phyloP scores from a whole-genome alignment of 2,888 invertebrate species.

The Sinotaia quadrata region DNA sequence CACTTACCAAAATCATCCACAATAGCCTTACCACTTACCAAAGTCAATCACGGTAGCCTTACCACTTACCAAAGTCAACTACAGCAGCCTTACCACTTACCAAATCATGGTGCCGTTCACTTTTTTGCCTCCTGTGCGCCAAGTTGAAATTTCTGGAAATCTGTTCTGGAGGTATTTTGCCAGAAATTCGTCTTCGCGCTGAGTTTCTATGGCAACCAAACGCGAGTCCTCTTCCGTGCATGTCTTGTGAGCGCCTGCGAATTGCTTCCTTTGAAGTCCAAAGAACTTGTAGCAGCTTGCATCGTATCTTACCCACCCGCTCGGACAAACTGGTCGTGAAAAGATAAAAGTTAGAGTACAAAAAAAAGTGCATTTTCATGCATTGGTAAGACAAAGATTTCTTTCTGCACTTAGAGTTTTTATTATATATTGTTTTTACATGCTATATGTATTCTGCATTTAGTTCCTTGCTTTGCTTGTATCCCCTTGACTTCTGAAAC shows the following conservation, averaged over 20 bases:
- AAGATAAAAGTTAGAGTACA: too few species aligned
- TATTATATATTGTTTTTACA: not conserved
- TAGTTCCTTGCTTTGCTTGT: too few species aligned
- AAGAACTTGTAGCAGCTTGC: constrained; percentile 75
- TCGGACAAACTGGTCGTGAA: constrained; percentile 67
- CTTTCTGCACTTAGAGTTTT: too few species aligned
- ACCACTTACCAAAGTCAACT: too few species aligned
- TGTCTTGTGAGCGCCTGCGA: constrained; percentile 59
- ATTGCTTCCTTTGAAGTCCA: constrained; percentile 58
- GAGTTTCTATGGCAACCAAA: constrained; percentile 73
- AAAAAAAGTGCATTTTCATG: too few species aligned
- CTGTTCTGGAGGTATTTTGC: constrained; percentile 70
- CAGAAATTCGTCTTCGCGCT: constrained; percentile 76
- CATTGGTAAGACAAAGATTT: too few species aligned
- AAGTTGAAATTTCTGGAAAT: constrained; percentile 43
- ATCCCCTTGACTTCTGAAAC: too few species aligned
- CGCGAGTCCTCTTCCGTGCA: constrained; percentile 71
- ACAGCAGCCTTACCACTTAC: constrained; percentile 32
- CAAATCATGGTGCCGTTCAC: constrained; percentile 47
- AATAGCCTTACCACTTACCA: too few species aligned
- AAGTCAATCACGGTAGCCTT: too few species aligned
- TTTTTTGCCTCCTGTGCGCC: constrained; percentile 55
- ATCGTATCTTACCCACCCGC: constrained; percentile 74
- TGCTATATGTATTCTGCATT: too few species aligned
- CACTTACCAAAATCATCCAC: too few species aligned